These are phyloP conservation scores for Montipora foliosa DNA, from an alignment of 64 coral and sea anemone species.

Conservation along the genomic window DNA sequence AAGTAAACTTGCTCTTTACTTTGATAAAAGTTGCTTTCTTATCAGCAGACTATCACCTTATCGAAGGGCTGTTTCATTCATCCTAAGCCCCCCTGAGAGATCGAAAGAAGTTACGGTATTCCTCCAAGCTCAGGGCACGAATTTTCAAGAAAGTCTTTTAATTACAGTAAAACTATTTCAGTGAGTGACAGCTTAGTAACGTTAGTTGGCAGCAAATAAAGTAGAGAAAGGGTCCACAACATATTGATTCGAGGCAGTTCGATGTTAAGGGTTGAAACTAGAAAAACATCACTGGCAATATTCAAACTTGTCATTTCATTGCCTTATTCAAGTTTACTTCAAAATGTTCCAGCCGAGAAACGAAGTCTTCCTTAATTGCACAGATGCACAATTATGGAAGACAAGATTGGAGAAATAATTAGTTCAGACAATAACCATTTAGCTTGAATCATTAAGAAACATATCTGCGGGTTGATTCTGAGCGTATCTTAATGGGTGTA, in stretches of 20 bases:
- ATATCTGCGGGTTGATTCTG: background rate
- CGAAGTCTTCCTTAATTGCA: constrained; percentile 42
- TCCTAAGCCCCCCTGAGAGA: no score
- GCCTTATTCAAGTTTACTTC: background rate
- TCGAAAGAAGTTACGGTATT: no score
- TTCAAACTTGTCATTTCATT: background rate
- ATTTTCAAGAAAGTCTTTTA: no score
- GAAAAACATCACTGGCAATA: constrained; percentile 2
- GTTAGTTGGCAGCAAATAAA: no score
- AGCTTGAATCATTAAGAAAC: background rate
- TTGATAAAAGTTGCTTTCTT: background rate
- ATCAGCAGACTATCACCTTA: background rate
- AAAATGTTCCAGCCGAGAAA: constrained; percentile 4
- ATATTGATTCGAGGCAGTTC: background rate
- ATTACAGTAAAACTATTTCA: no score
- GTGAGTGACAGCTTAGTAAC: no score
- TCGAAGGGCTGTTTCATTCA: background rate
- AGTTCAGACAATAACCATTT: constrained; percentile 33
- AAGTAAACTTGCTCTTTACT: no score
- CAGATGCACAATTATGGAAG: constrained; percentile 46
- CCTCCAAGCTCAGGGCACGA: no score
- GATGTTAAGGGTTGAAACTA: background rate
- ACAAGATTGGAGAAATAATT: constrained; percentile 6
- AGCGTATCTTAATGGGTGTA: background rate
- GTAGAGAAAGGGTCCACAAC: background rate